Conservation (phyloP, 2,113 vertebrate genomes). For the Gobio gobio region DNA sequence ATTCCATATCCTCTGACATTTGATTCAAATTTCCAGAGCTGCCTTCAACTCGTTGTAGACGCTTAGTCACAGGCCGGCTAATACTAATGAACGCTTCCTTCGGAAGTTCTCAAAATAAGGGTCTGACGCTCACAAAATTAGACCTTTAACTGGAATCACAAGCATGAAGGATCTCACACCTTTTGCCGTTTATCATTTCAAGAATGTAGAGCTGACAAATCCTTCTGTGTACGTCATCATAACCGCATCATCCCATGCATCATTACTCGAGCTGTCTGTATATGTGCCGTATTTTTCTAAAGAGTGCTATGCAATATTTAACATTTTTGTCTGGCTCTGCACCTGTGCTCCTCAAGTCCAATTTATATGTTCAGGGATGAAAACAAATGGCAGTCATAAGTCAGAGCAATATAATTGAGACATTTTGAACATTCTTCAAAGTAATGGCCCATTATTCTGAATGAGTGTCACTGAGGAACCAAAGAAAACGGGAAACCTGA, state of each 20-base stretch:
- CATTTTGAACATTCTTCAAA: neutral
- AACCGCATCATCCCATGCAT: neutral
- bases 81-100: slow-evolving; percentile 14
- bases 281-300: neutral
- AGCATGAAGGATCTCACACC: neutral
- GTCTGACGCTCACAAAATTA: neutral
- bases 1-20: slow-evolving; percentile 73
- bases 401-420: slow-evolving; percentile 7
- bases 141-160: neutral
- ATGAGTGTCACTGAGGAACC: neutral
- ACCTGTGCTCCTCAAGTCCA: neutral
- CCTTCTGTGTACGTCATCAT: neutral
- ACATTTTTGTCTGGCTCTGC: neutral
- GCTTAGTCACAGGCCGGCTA: slow-evolving; percentile 64
- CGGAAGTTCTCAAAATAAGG: neutral
- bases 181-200: neutral
- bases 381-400: neutral
- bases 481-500: neutral
- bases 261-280: neutral
- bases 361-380: slow-evolving; percentile 10
- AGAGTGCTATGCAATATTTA: neutral
- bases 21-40: slow-evolving; percentile 70
- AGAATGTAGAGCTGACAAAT: neutral
- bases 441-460: slow-evolving; percentile 7
- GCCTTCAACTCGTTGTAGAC: slow-evolving; percentile 60